Conservation (phyloP, 2,888 invertebrate species). For the Eupithecia insigniata region DNA sequence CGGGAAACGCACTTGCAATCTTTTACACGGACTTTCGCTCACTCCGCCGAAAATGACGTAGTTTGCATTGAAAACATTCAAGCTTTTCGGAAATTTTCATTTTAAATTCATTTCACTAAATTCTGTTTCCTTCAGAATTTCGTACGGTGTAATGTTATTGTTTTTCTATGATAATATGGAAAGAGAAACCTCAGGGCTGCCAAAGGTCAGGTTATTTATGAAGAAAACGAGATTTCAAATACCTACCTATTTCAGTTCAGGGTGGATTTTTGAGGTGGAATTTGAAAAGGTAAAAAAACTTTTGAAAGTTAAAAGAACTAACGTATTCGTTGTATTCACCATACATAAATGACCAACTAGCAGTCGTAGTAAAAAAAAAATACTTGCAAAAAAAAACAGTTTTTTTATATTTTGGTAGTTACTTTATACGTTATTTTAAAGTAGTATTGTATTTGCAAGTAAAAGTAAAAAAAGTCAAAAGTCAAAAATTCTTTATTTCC, state of each 20-base stretch:
- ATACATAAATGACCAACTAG: too few relatives aligned
- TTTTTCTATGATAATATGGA: constrained; percentile 33
- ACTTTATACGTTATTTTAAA: too few relatives aligned
- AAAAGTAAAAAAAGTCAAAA: too few relatives aligned
- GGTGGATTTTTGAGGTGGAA: neutral
- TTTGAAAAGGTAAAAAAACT: too few relatives aligned
- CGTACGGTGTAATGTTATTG: constrained; percentile 30
- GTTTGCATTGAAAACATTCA: neutral
- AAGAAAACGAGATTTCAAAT: neutral
- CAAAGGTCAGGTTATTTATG: constrained; percentile 31
- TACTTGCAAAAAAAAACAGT: too few relatives aligned
- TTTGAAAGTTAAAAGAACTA: too few relatives aligned
- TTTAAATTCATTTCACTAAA: constrained; percentile 16
- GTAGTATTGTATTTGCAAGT: too few relatives aligned
- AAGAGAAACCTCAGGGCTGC: constrained; percentile 21
- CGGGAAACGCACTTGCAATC: neutral
- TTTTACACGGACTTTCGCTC: too few relatives aligned
- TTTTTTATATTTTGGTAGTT: too few relatives aligned
- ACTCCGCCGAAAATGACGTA: neutral
- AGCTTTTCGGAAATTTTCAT: neutral
- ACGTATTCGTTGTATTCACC: too few relatives aligned
- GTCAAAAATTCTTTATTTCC: too few relatives aligned
- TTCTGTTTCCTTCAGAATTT: constrained; percentile 21
- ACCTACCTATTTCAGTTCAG: neutral
- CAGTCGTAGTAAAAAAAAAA: too few relatives aligned